Conservation (phyloP, 2,113 vertebrate species). For the Gymnorhina tibicen region DNA sequence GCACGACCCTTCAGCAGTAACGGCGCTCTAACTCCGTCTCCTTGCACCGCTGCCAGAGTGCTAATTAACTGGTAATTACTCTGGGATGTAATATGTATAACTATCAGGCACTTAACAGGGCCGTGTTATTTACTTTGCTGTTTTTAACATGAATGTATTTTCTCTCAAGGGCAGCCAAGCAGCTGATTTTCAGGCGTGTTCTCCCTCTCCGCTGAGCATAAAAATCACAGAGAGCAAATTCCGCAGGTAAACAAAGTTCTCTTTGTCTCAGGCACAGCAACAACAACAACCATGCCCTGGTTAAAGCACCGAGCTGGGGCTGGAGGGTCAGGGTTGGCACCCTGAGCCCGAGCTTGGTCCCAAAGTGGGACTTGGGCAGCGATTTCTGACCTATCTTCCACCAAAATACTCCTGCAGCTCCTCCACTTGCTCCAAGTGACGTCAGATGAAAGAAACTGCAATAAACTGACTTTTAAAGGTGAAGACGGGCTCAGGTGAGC, state of each 20-base stretch:
- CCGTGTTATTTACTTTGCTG: conserved; percentile 23
- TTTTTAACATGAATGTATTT: background rate
- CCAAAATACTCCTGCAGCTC: background rate
- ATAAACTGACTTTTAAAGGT: background rate
- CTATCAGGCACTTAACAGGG: conserved; percentile 28
- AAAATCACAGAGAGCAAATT: background rate
- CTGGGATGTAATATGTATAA: conserved; percentile 29
- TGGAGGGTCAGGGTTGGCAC: background rate
- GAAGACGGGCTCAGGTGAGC: background rate
- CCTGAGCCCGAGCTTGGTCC: background rate
- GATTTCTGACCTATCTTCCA: background rate
- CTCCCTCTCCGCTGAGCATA: background rate
- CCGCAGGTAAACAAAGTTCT: background rate
- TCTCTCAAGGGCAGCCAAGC: background rate
- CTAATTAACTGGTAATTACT: conserved; percentile 58
- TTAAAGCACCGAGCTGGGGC: background rate
- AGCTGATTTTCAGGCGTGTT: background rate
- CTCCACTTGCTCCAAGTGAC: background rate
- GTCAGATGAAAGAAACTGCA: background rate
- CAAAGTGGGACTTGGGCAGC: background rate
- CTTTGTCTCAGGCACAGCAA: background rate
- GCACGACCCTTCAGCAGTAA: background rate
- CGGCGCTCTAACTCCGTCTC: background rate
- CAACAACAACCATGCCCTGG: background rate
- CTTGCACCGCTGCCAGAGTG: background rate